These are phyloP conservation scores for Calameuta filiformis DNA, from an alignment of 2,888 invertebrate species.

Conservation along the genomic window DNA sequence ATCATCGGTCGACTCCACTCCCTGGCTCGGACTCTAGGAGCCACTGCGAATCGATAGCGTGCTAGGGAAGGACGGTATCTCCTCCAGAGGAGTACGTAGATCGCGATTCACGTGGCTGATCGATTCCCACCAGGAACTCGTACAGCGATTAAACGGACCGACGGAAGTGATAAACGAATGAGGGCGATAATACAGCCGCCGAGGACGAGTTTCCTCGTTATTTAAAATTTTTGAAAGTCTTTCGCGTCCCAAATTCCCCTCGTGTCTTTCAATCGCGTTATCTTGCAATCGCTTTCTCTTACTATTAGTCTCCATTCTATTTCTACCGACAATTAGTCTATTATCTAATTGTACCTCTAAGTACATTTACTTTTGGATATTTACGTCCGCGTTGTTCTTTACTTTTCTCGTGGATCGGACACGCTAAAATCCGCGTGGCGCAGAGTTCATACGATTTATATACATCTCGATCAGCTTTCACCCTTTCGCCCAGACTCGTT, in stretches of 20 bases:
- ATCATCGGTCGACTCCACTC: background rate
- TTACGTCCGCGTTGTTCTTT: constrained; percentile 22
- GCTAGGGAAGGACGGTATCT: background rate
- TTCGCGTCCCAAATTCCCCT: constrained; percentile 40
- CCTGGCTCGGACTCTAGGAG: background rate
- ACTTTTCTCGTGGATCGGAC: constrained; percentile 48
- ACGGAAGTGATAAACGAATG: background rate
- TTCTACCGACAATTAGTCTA: background rate
- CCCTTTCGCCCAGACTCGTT: background rate
- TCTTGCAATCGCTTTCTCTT: constrained; percentile 46
- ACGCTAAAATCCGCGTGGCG: constrained; percentile 54
- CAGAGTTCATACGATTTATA: background rate
- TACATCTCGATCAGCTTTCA: background rate
- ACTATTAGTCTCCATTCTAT: background rate
- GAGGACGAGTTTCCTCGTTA: background rate
- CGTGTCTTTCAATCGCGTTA: constrained; percentile 53
- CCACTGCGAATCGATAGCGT: background rate
- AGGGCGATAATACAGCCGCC: background rate
- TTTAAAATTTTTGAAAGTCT: background rate
- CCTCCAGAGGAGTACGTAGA: background rate
- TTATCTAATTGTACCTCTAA: background rate
- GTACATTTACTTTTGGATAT: background rate
- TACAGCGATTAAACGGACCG: background rate
- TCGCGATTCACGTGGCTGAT: background rate
- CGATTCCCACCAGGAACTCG: background rate